Evolutionary conservation across 2,888 invertebrate genomes (phyloP), one percentile per base, ranked within the genome.

Genomic region (Xestia xanthographa): DNA sequence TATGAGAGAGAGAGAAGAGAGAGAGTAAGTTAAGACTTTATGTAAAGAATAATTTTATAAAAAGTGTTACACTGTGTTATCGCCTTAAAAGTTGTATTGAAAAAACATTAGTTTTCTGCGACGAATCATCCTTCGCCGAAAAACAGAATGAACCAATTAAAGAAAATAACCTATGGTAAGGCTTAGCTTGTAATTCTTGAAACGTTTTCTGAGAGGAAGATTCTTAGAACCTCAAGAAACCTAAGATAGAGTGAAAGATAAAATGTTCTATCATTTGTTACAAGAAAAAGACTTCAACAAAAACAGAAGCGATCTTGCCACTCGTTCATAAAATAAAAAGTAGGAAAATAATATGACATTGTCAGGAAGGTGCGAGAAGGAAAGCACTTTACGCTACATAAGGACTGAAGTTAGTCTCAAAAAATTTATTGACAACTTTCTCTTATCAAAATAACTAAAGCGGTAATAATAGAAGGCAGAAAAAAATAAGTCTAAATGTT

Each of bases 211-310:
- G 26, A 60, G 41, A 0, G 11, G 60, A 22, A 69, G 22, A 14
- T 41, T 12, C 41, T 22, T 12, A 34, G 26, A 53, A 62, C 11
- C 11, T 53, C 34, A 66, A 38, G 5, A 12, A 4, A 29, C 17
- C 41, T 22, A 12, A 66, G 50, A 29, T 8, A 29, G 29, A 38
- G 45, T 8, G 2, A 12, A 77, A 50, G 22, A 48, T 22, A 48
- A 77, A 58, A 50, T 17, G 34, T 65, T 8, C 12, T 53, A 66
- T 29, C 50, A 53, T 66, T 62, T 60, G 43, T 58, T 20, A 72
- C 6, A 45, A 43, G 58, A 56, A 79, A 80, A 53, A 63, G 17
- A 50, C 48, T 62, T 78, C 5, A 34, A 56, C 17, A 72, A 65
- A 77, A 77, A 80, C 41, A 63, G 26, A 26, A 65, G 3, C 26